These are phyloP conservation scores for Cecropterus lyciades DNA, from an alignment of 1,140 invertebrate species.

Conservation along the genomic window DNA sequence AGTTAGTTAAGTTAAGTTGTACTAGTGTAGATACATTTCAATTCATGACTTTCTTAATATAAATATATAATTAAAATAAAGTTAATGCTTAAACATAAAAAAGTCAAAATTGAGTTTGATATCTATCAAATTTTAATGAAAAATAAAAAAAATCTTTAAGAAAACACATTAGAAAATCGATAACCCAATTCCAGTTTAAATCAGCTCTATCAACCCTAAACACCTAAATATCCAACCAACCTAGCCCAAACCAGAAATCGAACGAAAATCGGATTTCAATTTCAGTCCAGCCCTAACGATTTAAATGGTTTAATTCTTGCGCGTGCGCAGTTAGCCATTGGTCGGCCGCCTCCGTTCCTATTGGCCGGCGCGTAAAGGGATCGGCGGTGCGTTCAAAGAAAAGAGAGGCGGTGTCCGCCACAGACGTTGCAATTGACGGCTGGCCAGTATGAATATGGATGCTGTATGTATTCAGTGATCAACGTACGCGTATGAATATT, in stretches of 20 bases:
- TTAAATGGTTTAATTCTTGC: slow-evolving; percentile 34
- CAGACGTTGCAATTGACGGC: slow-evolving; percentile 27
- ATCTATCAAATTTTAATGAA: too few relatives aligned
- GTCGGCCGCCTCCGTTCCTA: neutral
- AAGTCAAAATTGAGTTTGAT: too few relatives aligned
- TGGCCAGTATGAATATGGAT: slow-evolving; percentile 27
- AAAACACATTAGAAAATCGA: too few relatives aligned
- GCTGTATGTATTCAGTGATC: slow-evolving; percentile 23
- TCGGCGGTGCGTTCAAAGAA: slow-evolving; percentile 24
- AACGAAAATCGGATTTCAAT: slow-evolving; percentile 10
- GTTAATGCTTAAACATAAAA: too few relatives aligned
- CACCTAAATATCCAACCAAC: neutral
- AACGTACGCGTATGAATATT: slow-evolving; percentile 21
- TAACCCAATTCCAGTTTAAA: neutral
- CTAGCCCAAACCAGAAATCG: neutral
- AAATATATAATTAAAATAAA: too few relatives aligned
- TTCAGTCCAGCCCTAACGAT: slow-evolving; percentile 28
- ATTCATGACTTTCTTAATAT: too few relatives aligned
- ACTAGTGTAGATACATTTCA: too few relatives aligned
- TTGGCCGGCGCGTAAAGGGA: slow-evolving; percentile 14
- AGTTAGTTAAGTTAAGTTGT: too few relatives aligned
- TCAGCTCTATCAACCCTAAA: neutral
- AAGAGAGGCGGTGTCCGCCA: slow-evolving; percentile 20
- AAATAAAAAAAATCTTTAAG: too few relatives aligned
- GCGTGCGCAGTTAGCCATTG: slow-evolving; percentile 18